Base-by-base conservation (phyloP, 2,797 vertebrate genomes). In the Perodicticus potto region DNA sequence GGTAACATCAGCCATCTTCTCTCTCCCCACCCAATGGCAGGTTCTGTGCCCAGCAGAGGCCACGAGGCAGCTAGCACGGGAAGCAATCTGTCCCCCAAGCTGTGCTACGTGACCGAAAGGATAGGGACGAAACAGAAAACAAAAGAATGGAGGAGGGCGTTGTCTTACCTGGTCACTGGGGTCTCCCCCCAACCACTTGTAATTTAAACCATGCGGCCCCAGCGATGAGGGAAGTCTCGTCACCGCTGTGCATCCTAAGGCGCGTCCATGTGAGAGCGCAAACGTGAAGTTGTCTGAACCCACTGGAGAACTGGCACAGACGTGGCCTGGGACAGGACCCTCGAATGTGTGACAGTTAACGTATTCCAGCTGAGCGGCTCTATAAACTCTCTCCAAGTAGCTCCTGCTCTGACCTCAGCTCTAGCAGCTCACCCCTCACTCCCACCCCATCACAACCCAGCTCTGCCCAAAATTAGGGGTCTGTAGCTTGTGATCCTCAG, bases 161-260 rank as follows among this genome's bases (percentile, higher is more conserved):
- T 76, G 93, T 59, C 74, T 95, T 92, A 93, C 91, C 96, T 94
- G 95, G 94, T 91, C 89, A 89, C 29, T 7, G 73, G 76, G 92
- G 85, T 93, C 85, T 80, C 94, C 86, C 85, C 89, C 84, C 73
- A 77, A 25, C 77, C 63, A 80, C 67, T 27, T 49, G 12, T 32
- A 85, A 93, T 89, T 34, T 78, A 78, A 96, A 93, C 55, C 40
- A 34, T 1, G 89, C 40, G 94, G 40, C 78, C 86, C 93, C 23
- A 23, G 77, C 90, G 53, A 93, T 43, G 67, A 7, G 43, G 76
- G 37, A 73, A 11, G 37, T 7, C 94, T 81, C 86, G 57, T 43
- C 92, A 87, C 78, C 67, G 87, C 72, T 69, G 43, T 67, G 0
- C n/a, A 29, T 85, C 45, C 73, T 3, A 8, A 89, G 89, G 81